A percentile compares a stretch with the other conserved stretches of the same genome.
Evolutionary conservation across 2,797 vertebrate genomes (phyloP).

Genomic region (Microctenopoma stevenorrisi): DNA sequence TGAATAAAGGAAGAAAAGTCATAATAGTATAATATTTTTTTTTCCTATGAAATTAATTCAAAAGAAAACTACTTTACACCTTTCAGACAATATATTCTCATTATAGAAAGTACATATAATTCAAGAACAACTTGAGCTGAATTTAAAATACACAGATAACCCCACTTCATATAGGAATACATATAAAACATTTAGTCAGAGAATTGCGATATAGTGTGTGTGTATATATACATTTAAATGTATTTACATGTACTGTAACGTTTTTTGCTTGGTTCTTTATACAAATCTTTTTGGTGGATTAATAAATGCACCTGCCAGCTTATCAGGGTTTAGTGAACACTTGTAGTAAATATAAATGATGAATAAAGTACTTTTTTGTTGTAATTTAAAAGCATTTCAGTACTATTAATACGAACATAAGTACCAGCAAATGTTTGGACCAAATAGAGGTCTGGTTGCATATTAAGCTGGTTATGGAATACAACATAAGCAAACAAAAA

Average conservation of each 20-base stretch:
- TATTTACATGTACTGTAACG: slow-evolving; percentile 72
- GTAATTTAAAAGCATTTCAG: slow-evolving; percentile 66
- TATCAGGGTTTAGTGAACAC: slow-evolving; percentile 72
- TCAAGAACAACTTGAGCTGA: slow-evolving; percentile 77
- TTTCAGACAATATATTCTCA: slow-evolving; percentile 77
- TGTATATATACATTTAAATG: slow-evolving; percentile 75
- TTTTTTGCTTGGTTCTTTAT: slow-evolving; percentile 77
- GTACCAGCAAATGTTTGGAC: slow-evolving; percentile 57
- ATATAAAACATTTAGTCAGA: slow-evolving; percentile 81
- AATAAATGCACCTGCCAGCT: slow-evolving; percentile 73
- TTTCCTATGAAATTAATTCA: slow-evolving; percentile 68
- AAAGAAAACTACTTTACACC: slow-evolving; percentile 75
- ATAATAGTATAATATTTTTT: slow-evolving; percentile 55
- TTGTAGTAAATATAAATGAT: slow-evolving; percentile 64
- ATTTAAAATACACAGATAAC: slow-evolving; percentile 80
- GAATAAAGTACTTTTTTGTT: slow-evolving; percentile 51
- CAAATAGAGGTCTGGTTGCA: slow-evolving; percentile 73
- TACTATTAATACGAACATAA: slow-evolving; percentile 46
- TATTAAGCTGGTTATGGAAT: slow-evolving; percentile 74
- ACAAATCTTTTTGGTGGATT: slow-evolving; percentile 75
- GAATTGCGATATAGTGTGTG: slow-evolving; percentile 71
- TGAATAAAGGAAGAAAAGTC: slow-evolving; percentile 60
- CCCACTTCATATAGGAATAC: slow-evolving; percentile 82
- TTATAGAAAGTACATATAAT: slow-evolving; percentile 79
- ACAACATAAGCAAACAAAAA: slow-evolving; percentile 58